A percentile compares a stretch with the other conserved stretches of the same genome.
These are phyloP conservation scores for Mus spicilegus DNA, from an alignment of 2,113 vertebrate genomes.

Conservation along the genomic window DNA sequence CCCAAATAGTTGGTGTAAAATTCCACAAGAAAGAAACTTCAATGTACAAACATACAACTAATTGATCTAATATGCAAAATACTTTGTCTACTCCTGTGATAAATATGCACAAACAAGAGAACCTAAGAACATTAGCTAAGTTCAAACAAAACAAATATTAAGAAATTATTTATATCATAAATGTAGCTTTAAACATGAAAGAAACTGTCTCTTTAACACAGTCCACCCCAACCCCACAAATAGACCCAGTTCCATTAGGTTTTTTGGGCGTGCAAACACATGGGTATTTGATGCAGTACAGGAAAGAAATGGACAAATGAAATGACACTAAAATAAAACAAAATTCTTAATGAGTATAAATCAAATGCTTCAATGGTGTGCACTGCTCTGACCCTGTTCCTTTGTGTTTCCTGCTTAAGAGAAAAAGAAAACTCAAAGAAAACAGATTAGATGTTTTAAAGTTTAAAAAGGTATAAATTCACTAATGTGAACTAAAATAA, in stretches of 20 bases:
- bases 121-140: slow-evolving; percentile 60
- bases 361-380: slow-evolving; percentile 68
- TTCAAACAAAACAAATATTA: slow-evolving; percentile 35
- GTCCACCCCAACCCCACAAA: slow-evolving; percentile 1
- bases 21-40: slow-evolving; percentile 66
- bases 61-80: background rate
- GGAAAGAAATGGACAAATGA: slow-evolving; percentile 37
- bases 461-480: slow-evolving; percentile 35
- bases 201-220: background rate
- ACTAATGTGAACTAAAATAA: slow-evolving; percentile 41
- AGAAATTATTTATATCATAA: background rate
- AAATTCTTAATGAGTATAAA: slow-evolving; percentile 63
- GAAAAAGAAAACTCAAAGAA: slow-evolving; percentile 78
- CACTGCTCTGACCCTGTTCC: slow-evolving; percentile 69
- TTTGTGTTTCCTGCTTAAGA: slow-evolving; percentile 80
- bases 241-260: background rate
- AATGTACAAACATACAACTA: slow-evolving; percentile 48
- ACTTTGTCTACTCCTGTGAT: slow-evolving; percentile 20
- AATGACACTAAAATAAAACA: slow-evolving; percentile 59
- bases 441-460: slow-evolving; percentile 66
- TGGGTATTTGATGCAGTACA: slow-evolving; percentile 53
- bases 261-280: slow-evolving; percentile 42
- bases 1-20: slow-evolving; percentile 57
- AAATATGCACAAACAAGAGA: slow-evolving; percentile 21
- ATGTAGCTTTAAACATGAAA: slow-evolving; percentile 14